Conservation (phyloP, 64 coral and sea anemone species). For the Pachyseris speciosa region DNA sequence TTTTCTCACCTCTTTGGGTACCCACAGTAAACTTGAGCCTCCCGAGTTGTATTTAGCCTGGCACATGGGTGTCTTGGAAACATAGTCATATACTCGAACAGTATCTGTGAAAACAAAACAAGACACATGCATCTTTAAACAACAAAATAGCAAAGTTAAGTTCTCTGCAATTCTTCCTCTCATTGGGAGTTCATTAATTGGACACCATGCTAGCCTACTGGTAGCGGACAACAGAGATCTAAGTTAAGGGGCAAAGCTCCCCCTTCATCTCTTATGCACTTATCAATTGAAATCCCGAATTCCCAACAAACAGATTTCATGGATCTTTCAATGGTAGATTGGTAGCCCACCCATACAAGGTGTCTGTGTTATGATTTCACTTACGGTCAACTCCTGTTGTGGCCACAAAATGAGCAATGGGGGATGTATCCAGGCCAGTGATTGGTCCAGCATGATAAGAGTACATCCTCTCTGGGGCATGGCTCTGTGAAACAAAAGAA, state of each 20-base stretch:
- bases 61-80: conserved; percentile 87
- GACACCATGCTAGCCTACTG: too few species aligned
- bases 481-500: conserved; percentile 68
- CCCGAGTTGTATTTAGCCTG: conserved; percentile 84
- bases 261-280: too few species aligned
- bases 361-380: background rate
- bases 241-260: too few species aligned
- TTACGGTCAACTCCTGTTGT: conserved; percentile 92
- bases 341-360: background rate
- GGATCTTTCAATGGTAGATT: too few species aligned
- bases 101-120: conserved; percentile 62
- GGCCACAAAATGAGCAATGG: conserved; percentile 94
- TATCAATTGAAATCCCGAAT: too few species aligned
- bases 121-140: background rate
- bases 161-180: too few species aligned
- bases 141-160: too few species aligned
- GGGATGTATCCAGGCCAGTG: conserved; percentile 90
- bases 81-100: conserved; percentile 93
- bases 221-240: too few species aligned
- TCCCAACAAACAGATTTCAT: too few species aligned
- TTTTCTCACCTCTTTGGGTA: conserved; percentile 81
- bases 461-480: conserved; percentile 88
- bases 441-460: conserved; percentile 94
- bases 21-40: conserved; percentile 85
- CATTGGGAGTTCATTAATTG: too few species aligned